Percentiles rank a stretch among this genome's conserved stretches.
phyloP scores from a whole-genome alignment of 2,888 invertebrate genomes.

The Sarcophaga caerulescens region DNA sequence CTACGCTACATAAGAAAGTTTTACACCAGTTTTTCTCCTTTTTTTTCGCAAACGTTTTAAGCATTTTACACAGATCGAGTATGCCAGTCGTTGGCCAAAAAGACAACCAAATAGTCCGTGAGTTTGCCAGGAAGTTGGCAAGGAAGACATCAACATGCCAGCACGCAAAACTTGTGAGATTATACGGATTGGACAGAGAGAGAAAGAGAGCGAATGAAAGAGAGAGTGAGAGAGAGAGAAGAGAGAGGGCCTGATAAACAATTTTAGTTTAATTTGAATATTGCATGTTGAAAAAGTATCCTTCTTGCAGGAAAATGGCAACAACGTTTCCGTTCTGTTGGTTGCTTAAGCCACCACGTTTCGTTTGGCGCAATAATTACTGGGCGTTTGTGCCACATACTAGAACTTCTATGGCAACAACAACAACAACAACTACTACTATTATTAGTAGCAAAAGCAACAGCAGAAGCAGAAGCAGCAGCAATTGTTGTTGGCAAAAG shows the following conservation, averaged over 20 bases:
- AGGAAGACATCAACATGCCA: slow-evolving; percentile 46
- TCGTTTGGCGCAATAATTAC: slow-evolving; percentile 49
- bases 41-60: background rate
- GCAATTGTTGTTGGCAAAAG: background rate
- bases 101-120: background rate
- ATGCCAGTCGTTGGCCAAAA: background rate
- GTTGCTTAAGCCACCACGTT: background rate
- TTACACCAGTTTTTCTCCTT: slow-evolving; percentile 4
- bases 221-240: background rate
- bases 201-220: background rate
- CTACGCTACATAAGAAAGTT: background rate
- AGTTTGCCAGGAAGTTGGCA: slow-evolving; percentile 1
- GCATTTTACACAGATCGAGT: background rate
- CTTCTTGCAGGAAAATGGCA: slow-evolving; percentile 55
- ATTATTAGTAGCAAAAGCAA: background rate
- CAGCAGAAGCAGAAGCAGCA: background rate
- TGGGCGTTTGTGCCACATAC: slow-evolving; percentile 41
- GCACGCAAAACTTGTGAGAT: slow-evolving; percentile 42
- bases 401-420: background rate
- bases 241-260: background rate
- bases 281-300: slow-evolving; percentile 61
- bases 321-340: slow-evolving; percentile 54
- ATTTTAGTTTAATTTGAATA: slow-evolving; percentile 63
- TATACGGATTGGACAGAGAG: background rate
- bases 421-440: background rate